These are phyloP conservation scores for Trachelus tabidus DNA, from an alignment of 2,888 invertebrate species.

Conservation along the genomic window DNA sequence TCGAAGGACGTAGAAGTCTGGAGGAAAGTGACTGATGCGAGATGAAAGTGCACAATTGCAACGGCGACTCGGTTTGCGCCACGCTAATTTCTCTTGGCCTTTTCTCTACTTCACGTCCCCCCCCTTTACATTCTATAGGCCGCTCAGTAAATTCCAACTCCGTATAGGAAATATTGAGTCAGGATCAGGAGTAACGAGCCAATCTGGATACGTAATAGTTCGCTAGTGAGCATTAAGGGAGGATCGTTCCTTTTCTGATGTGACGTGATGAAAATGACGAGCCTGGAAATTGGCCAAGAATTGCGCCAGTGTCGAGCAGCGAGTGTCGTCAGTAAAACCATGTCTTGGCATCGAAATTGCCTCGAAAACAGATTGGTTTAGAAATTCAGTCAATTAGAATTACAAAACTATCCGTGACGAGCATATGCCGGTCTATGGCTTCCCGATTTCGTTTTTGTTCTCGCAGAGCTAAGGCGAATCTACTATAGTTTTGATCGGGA, in stretches of 20 bases:
- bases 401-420: conserved; percentile 53
- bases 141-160: neutral
- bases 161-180: neutral
- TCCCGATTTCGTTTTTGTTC: conserved; percentile 37
- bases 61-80: neutral
- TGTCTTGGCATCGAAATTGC: conserved; percentile 31
- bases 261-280: neutral
- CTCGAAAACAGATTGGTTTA: conserved; percentile 40
- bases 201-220: neutral
- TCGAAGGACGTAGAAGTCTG: neutral
- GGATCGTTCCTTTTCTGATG: neutral
- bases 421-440: conserved; percentile 31
- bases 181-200: neutral
- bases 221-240: neutral
- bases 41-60: neutral
- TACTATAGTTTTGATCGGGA: neutral
- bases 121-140: neutral
- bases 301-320: conserved; percentile 33
- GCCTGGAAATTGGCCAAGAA: conserved; percentile 34
- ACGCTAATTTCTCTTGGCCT: neutral
- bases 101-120: neutral
- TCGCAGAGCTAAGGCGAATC: neutral
- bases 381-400: conserved; percentile 55
- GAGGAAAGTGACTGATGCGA: neutral
- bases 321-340: conserved; percentile 13